These are phyloP conservation scores for Psammodynastes pulverulentus DNA, from an alignment of 2,113 vertebrate genomes.

Conservation along the genomic window DNA sequence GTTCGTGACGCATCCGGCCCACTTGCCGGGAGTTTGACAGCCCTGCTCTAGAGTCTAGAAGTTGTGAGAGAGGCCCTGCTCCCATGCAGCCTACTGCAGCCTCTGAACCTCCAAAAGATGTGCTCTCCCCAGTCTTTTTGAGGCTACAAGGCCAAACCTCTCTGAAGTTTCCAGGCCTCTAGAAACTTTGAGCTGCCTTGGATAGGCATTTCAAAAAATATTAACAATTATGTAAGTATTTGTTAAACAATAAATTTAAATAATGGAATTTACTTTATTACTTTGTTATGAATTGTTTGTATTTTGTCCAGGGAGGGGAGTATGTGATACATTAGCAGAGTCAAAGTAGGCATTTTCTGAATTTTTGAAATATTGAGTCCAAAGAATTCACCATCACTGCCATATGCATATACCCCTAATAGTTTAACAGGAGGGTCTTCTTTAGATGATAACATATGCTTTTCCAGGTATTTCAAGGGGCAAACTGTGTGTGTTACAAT, in stretches of 20 bases:
- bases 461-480: not conserved
- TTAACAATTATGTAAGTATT: not conserved
- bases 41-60: not conserved
- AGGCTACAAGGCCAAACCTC: too few species aligned
- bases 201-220: not conserved
- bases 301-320: not conserved
- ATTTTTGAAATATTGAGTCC: too few species aligned
- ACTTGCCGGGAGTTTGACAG: too few species aligned
- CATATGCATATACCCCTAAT: not conserved
- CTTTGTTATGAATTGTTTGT: not conserved
- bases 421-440: not conserved
- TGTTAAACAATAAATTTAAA: not conserved
- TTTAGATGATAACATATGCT: not conserved
- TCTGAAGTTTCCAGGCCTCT: too few species aligned
- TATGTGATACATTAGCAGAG: too few species aligned
- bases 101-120: too few species aligned
- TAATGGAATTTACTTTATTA: not conserved
- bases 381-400: too few species aligned
- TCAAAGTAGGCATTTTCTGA: too few species aligned
- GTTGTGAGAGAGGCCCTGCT: not conserved
- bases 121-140: too few species aligned
- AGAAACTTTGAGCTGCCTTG: too few species aligned
- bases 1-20: too few species aligned
- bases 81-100: too few species aligned
- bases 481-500: not conserved